Percentiles rank a stretch among this genome's conserved stretches.
Evolutionary conservation across 2,888 invertebrate genomes (phyloP).

Genomic region (Netelia inedita): DNA sequence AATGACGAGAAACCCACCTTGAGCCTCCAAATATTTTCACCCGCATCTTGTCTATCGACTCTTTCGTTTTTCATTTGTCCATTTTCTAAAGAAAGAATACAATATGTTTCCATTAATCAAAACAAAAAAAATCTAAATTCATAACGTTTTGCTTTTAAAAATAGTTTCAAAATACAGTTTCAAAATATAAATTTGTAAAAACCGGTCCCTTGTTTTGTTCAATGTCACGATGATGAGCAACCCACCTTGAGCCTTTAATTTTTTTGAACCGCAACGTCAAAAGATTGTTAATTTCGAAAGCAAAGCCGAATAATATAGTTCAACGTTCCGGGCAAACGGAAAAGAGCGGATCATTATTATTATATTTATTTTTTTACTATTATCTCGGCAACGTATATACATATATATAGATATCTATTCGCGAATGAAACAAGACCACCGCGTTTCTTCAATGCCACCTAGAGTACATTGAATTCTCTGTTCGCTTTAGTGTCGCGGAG

Average conservation of each 20-base stretch:
- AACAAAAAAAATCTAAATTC: no score
- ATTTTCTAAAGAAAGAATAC: background rate
- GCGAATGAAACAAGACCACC: constrained; percentile 57
- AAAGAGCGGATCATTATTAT: background rate
- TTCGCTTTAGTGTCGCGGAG: constrained; percentile 65
- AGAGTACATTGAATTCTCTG: constrained; percentile 78
- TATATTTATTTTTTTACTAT: background rate
- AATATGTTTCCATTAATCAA: background rate
- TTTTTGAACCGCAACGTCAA: background rate
- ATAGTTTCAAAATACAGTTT: no score
- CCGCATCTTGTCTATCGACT: background rate
- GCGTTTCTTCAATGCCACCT: constrained; percentile 67
- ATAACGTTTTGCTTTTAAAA: no score
- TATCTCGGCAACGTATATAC: background rate
- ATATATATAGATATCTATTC: constrained; percentile 25
- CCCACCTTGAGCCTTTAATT: background rate
- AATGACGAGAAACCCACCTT: background rate
- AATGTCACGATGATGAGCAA: background rate
- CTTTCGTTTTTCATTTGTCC: background rate
- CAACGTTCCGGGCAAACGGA: constrained; percentile 13
- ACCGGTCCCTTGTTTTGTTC: no score
- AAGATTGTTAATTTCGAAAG: background rate
- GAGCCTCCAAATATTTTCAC: background rate
- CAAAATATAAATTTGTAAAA: no score
- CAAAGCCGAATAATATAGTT: background rate